Conservation (phyloP, 2,113 vertebrate genomes). For the Egretta garzetta region DNA sequence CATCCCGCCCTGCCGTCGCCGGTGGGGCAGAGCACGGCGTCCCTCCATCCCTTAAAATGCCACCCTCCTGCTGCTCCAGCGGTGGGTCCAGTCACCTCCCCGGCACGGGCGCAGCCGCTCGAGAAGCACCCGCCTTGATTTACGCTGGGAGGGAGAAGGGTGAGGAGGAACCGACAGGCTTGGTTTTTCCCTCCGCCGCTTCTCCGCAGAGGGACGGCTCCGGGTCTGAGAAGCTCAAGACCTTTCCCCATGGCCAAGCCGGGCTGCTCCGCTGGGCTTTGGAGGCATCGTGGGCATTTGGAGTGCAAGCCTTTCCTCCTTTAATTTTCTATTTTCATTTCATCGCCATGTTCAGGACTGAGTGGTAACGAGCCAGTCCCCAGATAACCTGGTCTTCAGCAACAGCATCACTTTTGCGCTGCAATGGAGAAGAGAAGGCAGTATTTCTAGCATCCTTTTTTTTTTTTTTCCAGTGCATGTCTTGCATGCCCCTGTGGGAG, state of each 20-base stretch:
- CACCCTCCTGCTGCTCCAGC: background rate
- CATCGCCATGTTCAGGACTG: background rate
- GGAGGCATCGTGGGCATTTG: fast-evolving
- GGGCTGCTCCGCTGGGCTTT: background rate
- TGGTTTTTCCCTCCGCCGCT: fast-evolving
- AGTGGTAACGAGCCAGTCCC: background rate
- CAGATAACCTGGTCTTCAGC: background rate
- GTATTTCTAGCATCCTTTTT: background rate
- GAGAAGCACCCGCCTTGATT: background rate
- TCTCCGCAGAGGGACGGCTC: background rate
- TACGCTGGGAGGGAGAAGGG: fast-evolving
- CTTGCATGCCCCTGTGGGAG: background rate
- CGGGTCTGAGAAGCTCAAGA: background rate
- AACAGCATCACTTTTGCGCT: background rate
- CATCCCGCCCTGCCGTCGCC: background rate
- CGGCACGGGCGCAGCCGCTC: background rate
- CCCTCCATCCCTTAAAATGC: background rate
- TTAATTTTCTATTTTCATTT: background rate
- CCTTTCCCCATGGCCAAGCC: background rate
- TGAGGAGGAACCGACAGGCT: fast-evolving
- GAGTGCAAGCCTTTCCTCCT: background rate
- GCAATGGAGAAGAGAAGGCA: background rate
- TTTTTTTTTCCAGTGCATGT: background rate
- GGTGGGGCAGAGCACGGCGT: background rate
- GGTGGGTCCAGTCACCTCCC: background rate